Conservation (phyloP, 2,797 vertebrate genomes). For the Ctenochaetus hawaiiensis region DNA sequence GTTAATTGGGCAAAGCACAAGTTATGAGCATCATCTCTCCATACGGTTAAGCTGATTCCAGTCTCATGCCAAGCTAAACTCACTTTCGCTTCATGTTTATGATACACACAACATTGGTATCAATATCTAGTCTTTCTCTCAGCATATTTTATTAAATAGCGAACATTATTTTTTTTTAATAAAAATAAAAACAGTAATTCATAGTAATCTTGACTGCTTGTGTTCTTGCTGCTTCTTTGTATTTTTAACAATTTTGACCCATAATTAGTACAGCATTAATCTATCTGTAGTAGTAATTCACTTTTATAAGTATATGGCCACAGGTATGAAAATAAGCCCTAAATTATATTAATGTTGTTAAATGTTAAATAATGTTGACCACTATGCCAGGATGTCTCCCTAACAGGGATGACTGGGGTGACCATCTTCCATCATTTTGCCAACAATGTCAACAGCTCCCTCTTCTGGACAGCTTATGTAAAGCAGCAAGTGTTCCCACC, state of each 20-base stretch:
- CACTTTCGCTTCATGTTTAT: neutral
- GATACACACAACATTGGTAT: neutral
- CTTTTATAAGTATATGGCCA: neutral
- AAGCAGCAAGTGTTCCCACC: slow-evolving; percentile 52
- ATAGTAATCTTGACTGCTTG: no score
- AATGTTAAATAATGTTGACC: no score
- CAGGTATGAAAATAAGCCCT: neutral
- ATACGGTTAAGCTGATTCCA: neutral
- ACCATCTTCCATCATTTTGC: neutral
- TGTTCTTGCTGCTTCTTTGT: no score
- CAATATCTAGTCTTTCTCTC: neutral
- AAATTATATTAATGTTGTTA: neutral
- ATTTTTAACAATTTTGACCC: no score
- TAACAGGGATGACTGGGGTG: neutral
- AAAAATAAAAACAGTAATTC: no score
- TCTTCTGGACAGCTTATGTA: slow-evolving; percentile 46
- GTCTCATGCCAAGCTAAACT: neutral
- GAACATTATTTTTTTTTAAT: no score
- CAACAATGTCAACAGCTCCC: slow-evolving; percentile 44
- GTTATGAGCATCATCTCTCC: neutral
- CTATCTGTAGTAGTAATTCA: neutral
- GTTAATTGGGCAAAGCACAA: neutral
- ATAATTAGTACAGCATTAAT: neutral
- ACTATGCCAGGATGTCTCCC: neutral
- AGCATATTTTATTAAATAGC: no score